phyloP scores from a whole-genome alignment of 2,113 vertebrate genomes.

The Glareola pratincola region DNA sequence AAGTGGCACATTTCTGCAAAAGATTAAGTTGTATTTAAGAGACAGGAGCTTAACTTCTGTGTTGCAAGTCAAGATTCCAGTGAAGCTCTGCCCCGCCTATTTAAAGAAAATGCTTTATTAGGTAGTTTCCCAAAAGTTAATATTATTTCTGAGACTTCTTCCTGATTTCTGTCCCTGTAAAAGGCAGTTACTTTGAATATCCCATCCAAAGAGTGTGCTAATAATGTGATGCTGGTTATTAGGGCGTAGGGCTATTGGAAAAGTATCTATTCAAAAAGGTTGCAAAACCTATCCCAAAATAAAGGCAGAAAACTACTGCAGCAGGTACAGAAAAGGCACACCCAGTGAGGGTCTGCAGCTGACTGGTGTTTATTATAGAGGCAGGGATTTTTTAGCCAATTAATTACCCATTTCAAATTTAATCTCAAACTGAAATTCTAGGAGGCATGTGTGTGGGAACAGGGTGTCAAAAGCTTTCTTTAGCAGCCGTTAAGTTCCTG shows the following conservation, averaged over 20 bases:
- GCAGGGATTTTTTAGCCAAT: neutral
- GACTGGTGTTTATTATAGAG: neutral
- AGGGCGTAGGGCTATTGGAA: neutral
- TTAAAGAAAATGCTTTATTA: neutral
- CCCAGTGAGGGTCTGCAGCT: neutral
- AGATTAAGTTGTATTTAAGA: neutral
- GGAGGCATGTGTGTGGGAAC: neutral
- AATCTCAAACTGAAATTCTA: neutral
- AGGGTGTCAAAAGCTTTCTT: neutral
- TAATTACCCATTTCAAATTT: slow-evolving; percentile 20
- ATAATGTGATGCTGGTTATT: neutral
- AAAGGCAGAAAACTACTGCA: neutral
- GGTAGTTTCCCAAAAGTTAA: neutral
- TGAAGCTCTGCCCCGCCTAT: neutral
- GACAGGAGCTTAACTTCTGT: neutral
- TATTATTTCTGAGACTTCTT: neutral
- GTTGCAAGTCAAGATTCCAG: neutral
- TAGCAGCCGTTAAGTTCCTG: neutral
- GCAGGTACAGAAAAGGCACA: neutral
- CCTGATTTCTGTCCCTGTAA: neutral
- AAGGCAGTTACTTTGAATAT: neutral
- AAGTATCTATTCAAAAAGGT: neutral
- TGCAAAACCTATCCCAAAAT: neutral
- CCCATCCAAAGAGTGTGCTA: neutral
- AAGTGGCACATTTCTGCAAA: neutral